Evolutionary conservation across 2,888 invertebrate species (phyloP), one percentile per base, ranked within the genome.

Genomic region (Acleris cristana): DNA sequence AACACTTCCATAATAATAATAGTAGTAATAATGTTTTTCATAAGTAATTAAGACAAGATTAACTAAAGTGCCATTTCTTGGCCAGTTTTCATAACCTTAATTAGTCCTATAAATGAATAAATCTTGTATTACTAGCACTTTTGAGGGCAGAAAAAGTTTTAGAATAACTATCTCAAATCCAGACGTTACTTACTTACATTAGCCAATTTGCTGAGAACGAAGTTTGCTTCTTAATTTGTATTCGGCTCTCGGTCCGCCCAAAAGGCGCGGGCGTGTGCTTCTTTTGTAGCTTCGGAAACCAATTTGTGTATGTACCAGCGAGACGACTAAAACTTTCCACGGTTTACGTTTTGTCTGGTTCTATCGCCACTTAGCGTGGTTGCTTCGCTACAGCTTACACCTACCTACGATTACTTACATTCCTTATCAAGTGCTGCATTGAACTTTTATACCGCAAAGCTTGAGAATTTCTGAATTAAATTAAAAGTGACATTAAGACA

Each of bases 401-500:
- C 18, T 18, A 51, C 51, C 18, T 51, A 49, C 56, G 63, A 52
- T 26, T 40, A 49, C 59, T 68, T 49, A 45, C 59, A 49, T 68
- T 62, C 63, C 65, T 64, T 70, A 69, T 65, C 54, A 57, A 57
- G 64, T 40, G 58, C 48, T 59, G 79, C 80, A 83, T 82, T 84
- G 79, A 81, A 83, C 80, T 80, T 83, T 83, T 78, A 78, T 78
- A 79, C 80, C 78, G 83, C 79, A 78, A 78, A 78, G 78, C 74
- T 72, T 79, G 86, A 86, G 87, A 86, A 88, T 89, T 85, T 84
- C 76, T 75, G 83, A 86, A 89, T 89, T 88, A 88, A 89, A 88
- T 83, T 83, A 78, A 86, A 90, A 88, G 87, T 89, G 90, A 89
- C 88, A 85, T 87, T 88, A 90, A 91, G 90, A 89, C 90, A 89